Base-by-base conservation (phyloP, 1,140 invertebrate species). In the Bombus ignitus region DNA sequence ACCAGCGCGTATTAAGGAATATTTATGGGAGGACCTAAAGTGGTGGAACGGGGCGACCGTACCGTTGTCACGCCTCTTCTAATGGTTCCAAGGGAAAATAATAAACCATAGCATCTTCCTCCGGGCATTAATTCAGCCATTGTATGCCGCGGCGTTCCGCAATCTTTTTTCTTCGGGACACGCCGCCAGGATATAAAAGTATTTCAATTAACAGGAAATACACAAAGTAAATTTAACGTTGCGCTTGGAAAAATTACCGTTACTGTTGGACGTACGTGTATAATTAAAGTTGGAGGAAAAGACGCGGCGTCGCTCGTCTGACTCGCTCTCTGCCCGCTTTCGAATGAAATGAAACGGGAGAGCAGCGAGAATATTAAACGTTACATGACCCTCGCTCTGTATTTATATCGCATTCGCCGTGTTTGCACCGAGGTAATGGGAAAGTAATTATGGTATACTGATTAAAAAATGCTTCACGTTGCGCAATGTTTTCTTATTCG, bases 21-120 rank as follows among this genome's bases (percentile, higher is more conserved):
- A 89, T 91, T 91, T 91, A 91, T 72, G 90, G 79, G 35, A 18
- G 57, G 18, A 82, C 81, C 70, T 80, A 83, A 88, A 90, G 79
- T 86, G 62, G 70, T 59, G 32, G 12, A 37, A 53, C 65, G 78
- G 76, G 57, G 65, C 74, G 32, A 83, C 47, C 47, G 35, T 65
- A 68, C 68, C 79, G 80, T 44, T 82, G 74, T 88, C 83, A 59
- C 65, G 66, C 76, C 53, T 80, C 76, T 79, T 86, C 66, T 89
- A 87, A 89, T 89, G 81, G 47, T 32, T 66, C 37, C 66, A 22
- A 76, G 70, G 59, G 80, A 83, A 89, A 83, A 72, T 88, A 87
- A 87, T 66, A 78, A 76, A 75, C n/a, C 71, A n/a, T 10, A 6
- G 53, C 57, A n/a, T 78, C 82, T 28, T 57, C 44, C 59, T 8